These are phyloP conservation scores for Pangasius krempfi DNA, from an alignment of 2,797 vertebrate genomes.

Conservation along the genomic window DNA sequence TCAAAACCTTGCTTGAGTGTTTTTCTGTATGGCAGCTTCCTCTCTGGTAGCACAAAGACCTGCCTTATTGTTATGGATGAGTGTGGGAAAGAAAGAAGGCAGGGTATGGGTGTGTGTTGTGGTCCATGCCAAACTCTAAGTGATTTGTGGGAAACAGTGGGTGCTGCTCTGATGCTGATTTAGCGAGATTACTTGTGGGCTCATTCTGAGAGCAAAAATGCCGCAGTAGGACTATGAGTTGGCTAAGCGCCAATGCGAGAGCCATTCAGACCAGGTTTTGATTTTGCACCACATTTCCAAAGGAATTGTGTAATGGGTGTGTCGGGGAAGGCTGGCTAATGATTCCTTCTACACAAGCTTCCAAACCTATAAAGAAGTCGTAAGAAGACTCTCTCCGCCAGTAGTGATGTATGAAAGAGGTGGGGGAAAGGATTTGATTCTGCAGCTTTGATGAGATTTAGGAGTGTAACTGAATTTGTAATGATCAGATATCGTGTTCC, in stretches of 20 bases:
- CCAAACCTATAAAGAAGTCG: not conserved
- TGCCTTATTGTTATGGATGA: not conserved
- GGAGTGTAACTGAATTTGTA: not conserved
- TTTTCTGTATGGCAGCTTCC: not conserved
- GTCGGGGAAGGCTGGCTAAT: conserved; percentile 14
- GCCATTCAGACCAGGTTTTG: not conserved
- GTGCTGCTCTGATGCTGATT: not conserved
- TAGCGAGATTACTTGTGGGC: not conserved
- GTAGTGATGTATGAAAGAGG: not conserved
- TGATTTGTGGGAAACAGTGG: conserved; percentile 10
- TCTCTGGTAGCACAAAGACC: not conserved
- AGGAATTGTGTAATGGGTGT: conserved; percentile 2
- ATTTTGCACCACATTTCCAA: not conserved
- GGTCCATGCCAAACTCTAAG: not conserved
- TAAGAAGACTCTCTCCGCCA: not conserved
- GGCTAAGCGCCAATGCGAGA: not conserved
- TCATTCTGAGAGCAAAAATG: not conserved
- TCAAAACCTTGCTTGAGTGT: not conserved
- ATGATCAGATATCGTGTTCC: not conserved
- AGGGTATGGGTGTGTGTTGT: not conserved
- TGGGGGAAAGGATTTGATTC: not conserved
- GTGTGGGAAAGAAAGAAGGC: not conserved
- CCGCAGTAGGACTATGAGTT: not conserved
- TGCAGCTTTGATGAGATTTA: not conserved
- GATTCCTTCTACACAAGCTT: not conserved